phyloP scores from a whole-genome alignment of 2,113 vertebrate genomes.

The Forbesichthys papilliferus region DNA sequence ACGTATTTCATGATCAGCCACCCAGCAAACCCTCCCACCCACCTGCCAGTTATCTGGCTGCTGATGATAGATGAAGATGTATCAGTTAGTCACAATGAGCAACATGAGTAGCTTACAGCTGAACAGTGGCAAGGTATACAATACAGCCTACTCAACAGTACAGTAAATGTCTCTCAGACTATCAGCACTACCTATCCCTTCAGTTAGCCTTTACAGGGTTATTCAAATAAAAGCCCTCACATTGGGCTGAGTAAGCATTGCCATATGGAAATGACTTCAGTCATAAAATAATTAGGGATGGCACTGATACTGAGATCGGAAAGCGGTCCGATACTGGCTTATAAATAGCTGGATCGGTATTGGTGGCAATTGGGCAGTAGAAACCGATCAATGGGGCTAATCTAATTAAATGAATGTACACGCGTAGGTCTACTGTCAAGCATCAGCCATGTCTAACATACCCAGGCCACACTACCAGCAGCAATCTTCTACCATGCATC shows the following conservation, averaged over 20 bases:
- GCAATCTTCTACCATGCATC: too few species aligned
- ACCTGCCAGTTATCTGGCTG: slow-evolving; percentile 36
- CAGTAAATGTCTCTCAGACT: slow-evolving; percentile 10
- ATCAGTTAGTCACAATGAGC: slow-evolving; percentile 25
- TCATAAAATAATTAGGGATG: slow-evolving; percentile 31
- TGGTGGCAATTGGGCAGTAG: too few species aligned
- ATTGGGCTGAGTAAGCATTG: not conserved
- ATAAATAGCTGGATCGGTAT: too few species aligned
- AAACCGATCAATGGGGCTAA: too few species aligned
- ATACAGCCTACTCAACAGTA: too few species aligned
- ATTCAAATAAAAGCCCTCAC: not conserved
- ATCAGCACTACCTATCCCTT: not conserved
- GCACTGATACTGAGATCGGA: slow-evolving; percentile 4
- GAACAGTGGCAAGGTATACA: not conserved
- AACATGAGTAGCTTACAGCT: slow-evolving; percentile 12
- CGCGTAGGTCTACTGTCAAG: too few species aligned
- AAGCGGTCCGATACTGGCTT: too few species aligned
- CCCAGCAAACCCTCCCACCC: slow-evolving; percentile 1
- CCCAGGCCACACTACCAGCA: too few species aligned
- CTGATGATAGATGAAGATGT: slow-evolving; percentile 13
- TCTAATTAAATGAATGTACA: too few species aligned
- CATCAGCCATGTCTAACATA: too few species aligned
- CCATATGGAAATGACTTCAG: slow-evolving; percentile 43
- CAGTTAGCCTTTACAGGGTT: not conserved
- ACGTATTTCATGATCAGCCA: slow-evolving; percentile 48